phyloP scores from a whole-genome alignment of 2,113 vertebrate genomes.

The Columba janthina region DNA sequence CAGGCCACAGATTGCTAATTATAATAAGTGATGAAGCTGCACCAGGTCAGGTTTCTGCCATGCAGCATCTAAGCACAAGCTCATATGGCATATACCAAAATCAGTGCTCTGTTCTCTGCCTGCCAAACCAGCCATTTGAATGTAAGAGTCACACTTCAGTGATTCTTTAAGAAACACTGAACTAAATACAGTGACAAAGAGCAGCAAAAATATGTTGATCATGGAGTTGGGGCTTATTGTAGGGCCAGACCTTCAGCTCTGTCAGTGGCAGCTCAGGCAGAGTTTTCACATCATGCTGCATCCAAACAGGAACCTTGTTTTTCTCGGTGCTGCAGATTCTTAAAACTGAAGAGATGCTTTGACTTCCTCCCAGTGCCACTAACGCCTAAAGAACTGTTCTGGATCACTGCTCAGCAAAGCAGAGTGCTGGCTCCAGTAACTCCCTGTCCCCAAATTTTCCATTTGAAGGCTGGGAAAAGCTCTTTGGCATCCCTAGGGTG shows the following conservation, averaged over 20 bases:
- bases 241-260: background rate
- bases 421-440: background rate
- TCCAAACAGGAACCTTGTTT: background rate
- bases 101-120: background rate
- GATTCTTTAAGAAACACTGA: background rate
- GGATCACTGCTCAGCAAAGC: background rate
- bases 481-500: background rate
- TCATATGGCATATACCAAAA: background rate
- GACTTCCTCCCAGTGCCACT: background rate
- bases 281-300: background rate
- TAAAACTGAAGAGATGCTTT: background rate
- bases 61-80: background rate
- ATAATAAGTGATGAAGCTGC: conserved; percentile 19
- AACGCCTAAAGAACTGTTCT: background rate
- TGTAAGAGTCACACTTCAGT: background rate
- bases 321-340: background rate
- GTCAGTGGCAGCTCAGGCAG: background rate
- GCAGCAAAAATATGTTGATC: background rate
- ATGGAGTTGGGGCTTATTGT: background rate
- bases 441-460: background rate
- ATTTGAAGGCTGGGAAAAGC: background rate
- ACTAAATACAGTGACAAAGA: background rate
- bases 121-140: background rate
- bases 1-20: conserved; percentile 38
- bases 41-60: conserved; percentile 10